Percentiles rank a stretch among this genome's conserved stretches.
phyloP scores from a whole-genome alignment of 2,797 vertebrate genomes.

The Danio choprae region DNA sequence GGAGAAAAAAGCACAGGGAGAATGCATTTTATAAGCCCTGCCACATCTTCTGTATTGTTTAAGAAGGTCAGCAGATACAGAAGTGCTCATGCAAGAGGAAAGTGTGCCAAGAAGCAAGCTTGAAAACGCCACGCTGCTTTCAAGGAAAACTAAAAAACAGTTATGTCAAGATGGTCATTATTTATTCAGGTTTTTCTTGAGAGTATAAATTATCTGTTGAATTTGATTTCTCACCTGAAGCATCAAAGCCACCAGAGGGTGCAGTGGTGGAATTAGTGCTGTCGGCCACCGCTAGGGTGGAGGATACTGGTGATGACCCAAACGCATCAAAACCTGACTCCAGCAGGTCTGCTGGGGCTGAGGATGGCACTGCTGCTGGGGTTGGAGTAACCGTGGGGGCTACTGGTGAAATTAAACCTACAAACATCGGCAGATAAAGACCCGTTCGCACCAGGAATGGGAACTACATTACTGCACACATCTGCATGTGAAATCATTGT shows the following conservation, averaged over 20 bases:
- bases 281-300: slow-evolving; percentile 75
- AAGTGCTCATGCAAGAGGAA: slow-evolving; percentile 68
- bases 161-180: not conserved
- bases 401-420: slow-evolving; percentile 79
- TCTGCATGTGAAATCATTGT: too few relatives aligned
- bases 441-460: not conserved
- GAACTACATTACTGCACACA: too few relatives aligned
- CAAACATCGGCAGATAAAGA: not conserved
- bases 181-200: not conserved
- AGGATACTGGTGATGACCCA: slow-evolving; percentile 68
- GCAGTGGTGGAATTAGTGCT: slow-evolving; percentile 75
- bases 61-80: slow-evolving; percentile 55
- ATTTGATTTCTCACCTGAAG: slow-evolving; percentile 84
- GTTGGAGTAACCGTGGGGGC: slow-evolving; percentile 74
- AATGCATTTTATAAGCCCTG: slow-evolving; percentile 81
- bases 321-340: slow-evolving; percentile 92
- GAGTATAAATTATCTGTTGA: not conserved
- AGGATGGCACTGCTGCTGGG: slow-evolving; percentile 71
- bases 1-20: slow-evolving; percentile 78
- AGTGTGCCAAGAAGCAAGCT: slow-evolving; percentile 44
- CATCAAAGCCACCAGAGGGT: slow-evolving; percentile 87
- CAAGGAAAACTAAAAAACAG: slow-evolving; percentile 9
- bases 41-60: slow-evolving; percentile 59
- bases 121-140: not conserved
- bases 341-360: slow-evolving; percentile 86